These are phyloP conservation scores for Oreochromis niloticus DNA, from an alignment of 2,113 vertebrate species.

Conservation along the genomic window DNA sequence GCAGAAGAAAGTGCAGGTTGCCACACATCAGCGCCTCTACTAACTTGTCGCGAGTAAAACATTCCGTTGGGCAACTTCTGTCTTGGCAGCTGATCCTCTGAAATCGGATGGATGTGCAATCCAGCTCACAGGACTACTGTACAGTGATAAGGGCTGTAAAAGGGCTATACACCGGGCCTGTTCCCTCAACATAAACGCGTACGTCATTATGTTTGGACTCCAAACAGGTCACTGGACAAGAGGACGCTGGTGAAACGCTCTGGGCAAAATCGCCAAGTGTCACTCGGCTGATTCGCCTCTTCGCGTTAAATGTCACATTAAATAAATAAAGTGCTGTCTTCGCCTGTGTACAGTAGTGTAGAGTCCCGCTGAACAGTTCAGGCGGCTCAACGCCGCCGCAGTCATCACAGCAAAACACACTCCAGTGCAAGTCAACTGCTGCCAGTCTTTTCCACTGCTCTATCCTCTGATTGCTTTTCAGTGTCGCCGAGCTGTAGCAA, in stretches of 20 bases:
- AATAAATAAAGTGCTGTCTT: neutral
- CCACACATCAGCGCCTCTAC: neutral
- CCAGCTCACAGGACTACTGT: neutral
- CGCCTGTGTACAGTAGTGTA: neutral
- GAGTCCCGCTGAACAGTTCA: slow-evolving; percentile 35
- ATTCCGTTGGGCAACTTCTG: slow-evolving; percentile 33
- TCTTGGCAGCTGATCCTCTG: neutral
- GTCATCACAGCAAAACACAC: slow-evolving; percentile 34
- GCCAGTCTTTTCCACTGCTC: neutral
- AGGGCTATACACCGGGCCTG: slow-evolving; percentile 14
- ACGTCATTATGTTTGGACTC: slow-evolving; percentile 30
- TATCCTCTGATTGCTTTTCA: neutral
- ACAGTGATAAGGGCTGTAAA: neutral
- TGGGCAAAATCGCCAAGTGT: neutral
- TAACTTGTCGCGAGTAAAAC: slow-evolving; percentile 37
- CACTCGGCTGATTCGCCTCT: neutral
- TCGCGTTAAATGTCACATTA: neutral
- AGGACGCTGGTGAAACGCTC: neutral
- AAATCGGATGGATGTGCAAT: neutral
- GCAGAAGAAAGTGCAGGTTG: slow-evolving; percentile 4
- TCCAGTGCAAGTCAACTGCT: slow-evolving; percentile 45
- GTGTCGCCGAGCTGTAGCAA: neutral
- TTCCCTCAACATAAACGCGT: neutral
- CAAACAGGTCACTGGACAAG: slow-evolving; percentile 19
- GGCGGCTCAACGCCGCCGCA: slow-evolving; percentile 8